Evolutionary conservation across 2,888 invertebrate genomes (phyloP).

Genomic region (Nomada ferruginata): DNA sequence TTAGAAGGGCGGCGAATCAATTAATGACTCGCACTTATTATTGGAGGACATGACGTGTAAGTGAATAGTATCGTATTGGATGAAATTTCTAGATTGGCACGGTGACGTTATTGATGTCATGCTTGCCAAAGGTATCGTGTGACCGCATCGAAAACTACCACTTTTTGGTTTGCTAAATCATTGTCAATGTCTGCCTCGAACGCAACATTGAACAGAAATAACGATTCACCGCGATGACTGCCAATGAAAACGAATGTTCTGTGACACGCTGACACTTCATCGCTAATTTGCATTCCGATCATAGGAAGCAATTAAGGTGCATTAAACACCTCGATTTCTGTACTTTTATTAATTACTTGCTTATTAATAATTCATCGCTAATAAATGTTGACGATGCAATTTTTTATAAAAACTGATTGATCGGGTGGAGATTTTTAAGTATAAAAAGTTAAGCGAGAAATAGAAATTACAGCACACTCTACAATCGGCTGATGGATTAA

Average conservation of each 20-base stretch:
- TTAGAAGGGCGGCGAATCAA: background rate
- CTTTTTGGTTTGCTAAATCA: constrained; percentile 35
- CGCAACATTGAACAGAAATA: constrained; percentile 18
- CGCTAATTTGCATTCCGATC: constrained; percentile 4
- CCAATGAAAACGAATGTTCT: constrained; percentile 31
- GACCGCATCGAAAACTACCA: constrained; percentile 27
- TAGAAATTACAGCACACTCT: no score
- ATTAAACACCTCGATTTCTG: background rate
- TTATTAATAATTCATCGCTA: no score
- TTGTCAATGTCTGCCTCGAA: constrained; percentile 39
- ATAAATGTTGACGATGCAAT: no score
- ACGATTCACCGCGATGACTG: background rate
- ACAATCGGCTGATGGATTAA: no score
- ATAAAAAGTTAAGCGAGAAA: no score
- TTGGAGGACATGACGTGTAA: background rate
- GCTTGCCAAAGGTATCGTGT: constrained; percentile 43
- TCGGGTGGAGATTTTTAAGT: no score
- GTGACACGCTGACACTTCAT: background rate
- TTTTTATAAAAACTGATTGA: no score
- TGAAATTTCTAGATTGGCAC: constrained; percentile 22
- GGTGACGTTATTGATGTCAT: constrained; percentile 36
- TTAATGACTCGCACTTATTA: background rate
- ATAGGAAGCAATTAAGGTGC: background rate
- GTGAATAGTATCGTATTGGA: background rate
- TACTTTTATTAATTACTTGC: no score